phyloP scores from a whole-genome alignment of 2,113 vertebrate genomes.

The Catharus minimus region DNA sequence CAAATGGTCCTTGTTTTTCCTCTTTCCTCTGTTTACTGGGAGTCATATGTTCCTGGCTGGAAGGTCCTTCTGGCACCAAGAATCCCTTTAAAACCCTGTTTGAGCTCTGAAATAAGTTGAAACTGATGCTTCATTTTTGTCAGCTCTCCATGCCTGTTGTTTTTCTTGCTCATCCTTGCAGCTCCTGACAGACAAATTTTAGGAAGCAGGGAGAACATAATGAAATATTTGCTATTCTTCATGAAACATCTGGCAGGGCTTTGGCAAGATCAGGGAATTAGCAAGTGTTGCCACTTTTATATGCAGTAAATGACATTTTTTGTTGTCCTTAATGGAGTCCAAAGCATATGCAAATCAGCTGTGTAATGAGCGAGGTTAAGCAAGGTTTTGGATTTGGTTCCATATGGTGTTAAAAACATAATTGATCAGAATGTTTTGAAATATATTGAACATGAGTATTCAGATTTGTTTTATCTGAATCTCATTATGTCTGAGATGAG shows the following conservation, averaged over 20 bases:
- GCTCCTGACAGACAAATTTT: constrained; percentile 28
- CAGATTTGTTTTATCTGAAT: constrained; percentile 24
- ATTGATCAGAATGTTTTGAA: constrained; percentile 54
- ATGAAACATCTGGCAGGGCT: constrained; percentile 51
- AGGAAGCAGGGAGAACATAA: background rate
- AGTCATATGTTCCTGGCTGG: background rate
- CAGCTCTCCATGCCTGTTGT: background rate
- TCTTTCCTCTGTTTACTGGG: background rate
- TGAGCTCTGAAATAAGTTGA: background rate
- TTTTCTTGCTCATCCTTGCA: constrained; percentile 18
- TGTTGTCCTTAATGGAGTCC: constrained; percentile 27
- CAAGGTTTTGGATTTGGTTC: constrained; percentile 18
- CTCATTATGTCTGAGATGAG: constrained; percentile 20
- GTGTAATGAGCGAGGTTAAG: constrained; percentile 42
- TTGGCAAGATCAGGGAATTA: constrained; percentile 47
- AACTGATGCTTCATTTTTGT: background rate
- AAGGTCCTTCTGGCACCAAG: background rate
- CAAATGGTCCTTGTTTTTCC: background rate
- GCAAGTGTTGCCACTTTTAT: constrained; percentile 23
- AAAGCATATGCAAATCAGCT: constrained; percentile 46
- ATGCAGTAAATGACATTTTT: constrained; percentile 19
- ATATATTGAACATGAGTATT: background rate
- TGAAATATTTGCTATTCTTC: constrained; percentile 48
- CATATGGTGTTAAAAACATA: constrained; percentile 36
- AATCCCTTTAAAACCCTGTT: background rate